Conservation (phyloP, 2,113 vertebrate genomes). For the Bubalus kerabau region DNA sequence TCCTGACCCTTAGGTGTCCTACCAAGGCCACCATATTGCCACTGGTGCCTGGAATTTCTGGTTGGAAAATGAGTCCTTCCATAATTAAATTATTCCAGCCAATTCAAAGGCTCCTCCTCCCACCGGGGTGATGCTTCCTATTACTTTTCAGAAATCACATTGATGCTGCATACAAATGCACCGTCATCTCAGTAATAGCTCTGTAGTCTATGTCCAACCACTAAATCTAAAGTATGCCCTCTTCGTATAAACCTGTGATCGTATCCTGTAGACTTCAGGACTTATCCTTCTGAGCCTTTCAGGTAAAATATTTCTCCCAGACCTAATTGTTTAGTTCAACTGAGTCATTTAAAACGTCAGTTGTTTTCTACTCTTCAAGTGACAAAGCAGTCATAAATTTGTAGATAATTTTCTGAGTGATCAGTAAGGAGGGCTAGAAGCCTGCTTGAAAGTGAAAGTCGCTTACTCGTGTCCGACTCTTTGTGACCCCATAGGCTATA, state of each 20-base stretch:
- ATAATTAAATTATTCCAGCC: neutral
- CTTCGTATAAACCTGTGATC: too few relatives aligned
- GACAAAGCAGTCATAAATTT: neutral
- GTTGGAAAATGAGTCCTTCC: neutral
- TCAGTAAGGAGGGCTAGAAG: neutral
- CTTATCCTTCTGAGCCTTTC: neutral
- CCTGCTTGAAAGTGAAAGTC: neutral
- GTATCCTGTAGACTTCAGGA: neutral
- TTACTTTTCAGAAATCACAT: neutral
- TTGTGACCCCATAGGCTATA: neutral
- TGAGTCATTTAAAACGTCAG: neutral
- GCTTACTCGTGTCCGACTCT: neutral
- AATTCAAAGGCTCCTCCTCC: neutral
- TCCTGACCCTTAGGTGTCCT: neutral
- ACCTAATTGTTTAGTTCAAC: neutral
- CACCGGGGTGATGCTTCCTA: fast-evolving
- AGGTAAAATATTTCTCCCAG: neutral
- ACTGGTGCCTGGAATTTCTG: neutral
- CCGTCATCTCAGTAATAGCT: fast-evolving
- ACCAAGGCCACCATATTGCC: neutral
- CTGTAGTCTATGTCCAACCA: neutral
- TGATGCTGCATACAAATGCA: fast-evolving
- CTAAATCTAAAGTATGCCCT: neutral
- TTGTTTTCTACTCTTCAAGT: neutral
- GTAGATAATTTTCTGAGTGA: neutral